Evolutionary conservation across 2,888 invertebrate species (phyloP).

Genomic region (Xylocampa areola): DNA sequence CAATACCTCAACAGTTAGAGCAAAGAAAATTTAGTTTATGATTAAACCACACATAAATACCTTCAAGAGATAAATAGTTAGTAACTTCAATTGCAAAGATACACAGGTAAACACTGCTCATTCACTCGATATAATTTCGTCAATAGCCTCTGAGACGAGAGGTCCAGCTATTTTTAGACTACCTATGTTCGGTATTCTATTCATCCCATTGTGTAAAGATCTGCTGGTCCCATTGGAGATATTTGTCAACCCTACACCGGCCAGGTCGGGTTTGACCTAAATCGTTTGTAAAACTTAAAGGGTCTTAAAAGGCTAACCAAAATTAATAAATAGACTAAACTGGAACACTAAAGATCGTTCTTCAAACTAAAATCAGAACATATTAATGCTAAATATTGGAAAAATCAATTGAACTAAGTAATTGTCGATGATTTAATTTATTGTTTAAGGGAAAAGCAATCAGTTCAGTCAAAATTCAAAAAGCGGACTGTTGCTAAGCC

Average conservation of each 20-base stretch:
- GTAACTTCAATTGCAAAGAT: background rate
- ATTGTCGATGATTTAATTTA: background rate
- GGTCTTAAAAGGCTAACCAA: slow-evolving; percentile 24
- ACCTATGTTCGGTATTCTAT: background rate
- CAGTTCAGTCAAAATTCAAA: slow-evolving; percentile 1
- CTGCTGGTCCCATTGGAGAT: background rate
- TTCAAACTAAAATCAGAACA: slow-evolving; percentile 9
- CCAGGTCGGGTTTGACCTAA: slow-evolving; percentile 38
- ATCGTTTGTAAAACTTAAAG: slow-evolving; percentile 44
- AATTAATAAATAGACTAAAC: slow-evolving; percentile 44
- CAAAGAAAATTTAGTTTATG: too few species aligned
- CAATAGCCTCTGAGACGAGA: background rate
- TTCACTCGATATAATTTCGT: background rate
- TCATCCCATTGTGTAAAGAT: background rate
- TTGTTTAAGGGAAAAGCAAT: slow-evolving; percentile 9
- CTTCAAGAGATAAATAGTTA: too few species aligned
- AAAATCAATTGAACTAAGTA: too few species aligned
- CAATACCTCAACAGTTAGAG: too few species aligned
- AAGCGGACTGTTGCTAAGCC: slow-evolving; percentile 3
- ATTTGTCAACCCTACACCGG: slow-evolving; percentile 42
- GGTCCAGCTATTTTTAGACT: slow-evolving; percentile 26
- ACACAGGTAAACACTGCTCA: slow-evolving; percentile 1
- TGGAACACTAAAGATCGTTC: slow-evolving; percentile 19
- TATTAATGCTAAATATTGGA: background rate
- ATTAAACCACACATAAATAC: too few species aligned